Conservation (phyloP, 2,888 invertebrate species). For the Sinelater perroti region DNA sequence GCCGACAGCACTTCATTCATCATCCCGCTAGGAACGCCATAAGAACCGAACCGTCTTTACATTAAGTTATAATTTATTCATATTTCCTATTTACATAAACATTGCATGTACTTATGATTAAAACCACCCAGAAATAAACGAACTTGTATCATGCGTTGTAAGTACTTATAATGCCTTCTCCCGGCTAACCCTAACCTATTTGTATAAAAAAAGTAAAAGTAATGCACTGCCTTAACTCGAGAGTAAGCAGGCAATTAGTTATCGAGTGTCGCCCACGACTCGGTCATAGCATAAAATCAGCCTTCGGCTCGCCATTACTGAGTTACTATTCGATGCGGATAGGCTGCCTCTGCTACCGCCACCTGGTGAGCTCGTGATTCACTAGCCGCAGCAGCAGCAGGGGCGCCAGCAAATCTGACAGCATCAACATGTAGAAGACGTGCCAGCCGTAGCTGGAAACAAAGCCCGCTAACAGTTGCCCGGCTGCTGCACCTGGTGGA, state of each 20-base stretch:
- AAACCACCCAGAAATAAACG: too few relatives aligned
- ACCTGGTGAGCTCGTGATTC: constrained; percentile 58
- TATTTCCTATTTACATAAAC: too few relatives aligned
- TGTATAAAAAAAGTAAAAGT: too few relatives aligned
- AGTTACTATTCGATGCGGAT: constrained; percentile 33
- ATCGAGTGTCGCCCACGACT: too few relatives aligned
- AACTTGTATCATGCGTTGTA: too few relatives aligned
- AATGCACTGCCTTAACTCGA: too few relatives aligned
- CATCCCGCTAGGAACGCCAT: constrained; percentile 78
- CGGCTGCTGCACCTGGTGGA: constrained; percentile 84
- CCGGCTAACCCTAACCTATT: too few relatives aligned
- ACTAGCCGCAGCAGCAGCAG: constrained; percentile 70
- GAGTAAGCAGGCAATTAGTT: too few relatives aligned
- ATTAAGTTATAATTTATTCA: not conserved
- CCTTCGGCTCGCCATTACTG: too few relatives aligned
- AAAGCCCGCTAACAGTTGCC: constrained; percentile 88
- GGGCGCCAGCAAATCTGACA: constrained; percentile 80
- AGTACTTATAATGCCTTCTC: too few relatives aligned
- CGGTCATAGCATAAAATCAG: too few relatives aligned
- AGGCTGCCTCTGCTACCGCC: constrained; percentile 53
- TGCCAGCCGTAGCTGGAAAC: constrained; percentile 81
- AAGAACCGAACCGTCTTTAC: constrained; percentile 46
- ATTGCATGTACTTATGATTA: too few relatives aligned
- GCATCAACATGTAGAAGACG: constrained; percentile 91
- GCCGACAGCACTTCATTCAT: constrained; percentile 89